Percentiles rank a stretch among this genome's conserved stretches.
phyloP scores from a whole-genome alignment of 2,888 invertebrate species.

The Flabesymbios commensalis region DNA sequence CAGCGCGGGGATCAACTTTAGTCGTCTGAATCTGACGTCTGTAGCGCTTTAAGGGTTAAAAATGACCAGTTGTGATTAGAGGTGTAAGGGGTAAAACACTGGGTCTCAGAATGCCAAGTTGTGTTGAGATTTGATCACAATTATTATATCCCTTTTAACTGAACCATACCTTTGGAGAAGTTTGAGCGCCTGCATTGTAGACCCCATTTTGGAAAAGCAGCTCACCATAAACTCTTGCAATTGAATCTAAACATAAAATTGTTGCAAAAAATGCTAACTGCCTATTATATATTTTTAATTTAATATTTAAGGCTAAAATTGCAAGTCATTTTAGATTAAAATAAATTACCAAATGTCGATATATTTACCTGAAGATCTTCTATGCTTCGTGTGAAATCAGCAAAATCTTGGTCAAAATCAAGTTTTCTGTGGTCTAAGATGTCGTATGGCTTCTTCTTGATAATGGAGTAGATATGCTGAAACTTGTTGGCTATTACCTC shows the following conservation, averaged over 20 bases:
- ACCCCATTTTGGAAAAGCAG: constrained; percentile 47
- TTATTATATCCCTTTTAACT: no score
- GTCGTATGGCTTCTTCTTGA: constrained; percentile 77
- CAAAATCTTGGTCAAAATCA: constrained; percentile 78
- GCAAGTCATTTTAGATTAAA: neutral
- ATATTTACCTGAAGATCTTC: constrained; percentile 69
- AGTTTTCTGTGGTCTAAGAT: constrained; percentile 77
- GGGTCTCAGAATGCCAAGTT: no score
- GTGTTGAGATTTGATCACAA: no score
- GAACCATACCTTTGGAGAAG: constrained; percentile 60
- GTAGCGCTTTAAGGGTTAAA: no score
- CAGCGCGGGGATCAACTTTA: no score
- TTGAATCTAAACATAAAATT: constrained; percentile 33
- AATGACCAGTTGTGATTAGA: no score
- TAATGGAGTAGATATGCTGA: constrained; percentile 69
- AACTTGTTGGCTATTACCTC: constrained; percentile 74
- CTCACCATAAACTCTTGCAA: constrained; percentile 52
- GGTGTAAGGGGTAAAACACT: no score
- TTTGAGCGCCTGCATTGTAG: constrained; percentile 61
- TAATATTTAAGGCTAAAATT: neutral
- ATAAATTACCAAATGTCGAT: no score
- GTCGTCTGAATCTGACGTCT: no score
- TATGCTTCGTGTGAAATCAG: constrained; percentile 72
- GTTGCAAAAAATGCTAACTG: constrained; percentile 4
- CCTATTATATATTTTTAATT: neutral